Evolutionary conservation across 2,113 vertebrate genomes (phyloP), one percentile per base, ranked within the genome.

Genomic region (Tachuris rubrigastra): DNA sequence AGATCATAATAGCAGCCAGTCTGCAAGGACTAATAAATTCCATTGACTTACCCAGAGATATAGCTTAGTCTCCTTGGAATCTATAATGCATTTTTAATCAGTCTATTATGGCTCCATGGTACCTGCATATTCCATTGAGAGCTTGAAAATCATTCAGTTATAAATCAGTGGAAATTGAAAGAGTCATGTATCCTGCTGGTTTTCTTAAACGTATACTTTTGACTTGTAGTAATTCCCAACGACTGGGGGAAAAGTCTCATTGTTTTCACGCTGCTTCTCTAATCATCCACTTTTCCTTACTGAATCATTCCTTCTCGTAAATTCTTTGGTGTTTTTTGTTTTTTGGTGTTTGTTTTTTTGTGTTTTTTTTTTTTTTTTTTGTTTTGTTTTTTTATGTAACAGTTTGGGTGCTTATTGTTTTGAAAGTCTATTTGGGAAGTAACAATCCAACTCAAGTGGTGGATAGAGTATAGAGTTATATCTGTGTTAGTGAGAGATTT

Each of bases 21-120:
- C 85, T 94, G 72, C 81, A 90, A 90, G 55, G 67, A 71, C 75
- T 88, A 66, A 91, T 87, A 91, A 91, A 95, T 94, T 91, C 85
- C 50, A 83, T 31, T 23, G 58, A 85, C 59, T 69, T 83, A 80
- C 81, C 49, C 62, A 87, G 67, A 93, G 87, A 62, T 41, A 83
- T 59, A 94, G 59, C 55, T 91, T 66, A n/a, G 63, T 55, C 85
- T 94, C 67, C 75, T 79, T 71, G 35, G 78, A 89, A 75, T 89
- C 78, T 58, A 22, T 14, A 85, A 47, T 59, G 63, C 33, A 59
- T 93, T 76, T 96, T 95, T 77, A 83, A 93, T 93, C 0, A 0
- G 59, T 28, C 69, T 82, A 3, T 83, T 95, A 59, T 55, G 55
- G 68, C 47, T 86, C 68, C 1, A 2, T 76, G 19, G 50, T 80